Percentiles rank a stretch among this genome's conserved stretches.
These are phyloP conservation scores for Dryas iulia DNA, from an alignment of 1,140 invertebrate genomes.

Conservation along the genomic window DNA sequence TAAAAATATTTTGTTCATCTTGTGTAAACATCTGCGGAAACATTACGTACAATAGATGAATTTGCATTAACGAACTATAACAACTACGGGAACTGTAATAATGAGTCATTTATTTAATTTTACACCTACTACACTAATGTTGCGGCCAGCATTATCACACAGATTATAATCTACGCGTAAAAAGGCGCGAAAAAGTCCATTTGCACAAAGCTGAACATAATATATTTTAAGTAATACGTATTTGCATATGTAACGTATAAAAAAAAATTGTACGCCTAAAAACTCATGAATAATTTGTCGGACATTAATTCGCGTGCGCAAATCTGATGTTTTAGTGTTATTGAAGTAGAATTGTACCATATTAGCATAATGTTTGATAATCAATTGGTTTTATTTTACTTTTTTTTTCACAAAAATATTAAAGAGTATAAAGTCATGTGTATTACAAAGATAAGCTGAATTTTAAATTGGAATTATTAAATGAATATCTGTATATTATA, in stretches of 20 bases:
- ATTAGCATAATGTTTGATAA: not conserved
- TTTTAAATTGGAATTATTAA: not conserved
- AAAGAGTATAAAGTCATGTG: not conserved
- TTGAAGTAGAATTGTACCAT: not conserved
- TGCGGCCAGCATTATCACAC: conserved; percentile 25
- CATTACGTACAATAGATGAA: conserved; percentile 41
- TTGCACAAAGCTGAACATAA: conserved; percentile 20
- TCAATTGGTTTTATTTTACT: not conserved
- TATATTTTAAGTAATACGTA: conserved; percentile 17
- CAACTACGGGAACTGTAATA: conserved; percentile 44
- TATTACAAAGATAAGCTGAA: not conserved
- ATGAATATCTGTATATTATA: not conserved
- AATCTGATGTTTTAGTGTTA: not conserved
- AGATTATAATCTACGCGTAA: conserved; percentile 37
- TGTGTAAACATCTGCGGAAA: conserved; percentile 33
- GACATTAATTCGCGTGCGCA: not conserved
- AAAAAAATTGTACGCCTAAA: conserved; percentile 20
- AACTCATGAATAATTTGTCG: conserved; percentile 15
- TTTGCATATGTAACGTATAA: conserved; percentile 9
- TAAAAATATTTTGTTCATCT: conserved; percentile 21
- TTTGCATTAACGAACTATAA: conserved; percentile 47
- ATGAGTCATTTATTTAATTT: conserved; percentile 51
- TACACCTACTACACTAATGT: conserved; percentile 22
- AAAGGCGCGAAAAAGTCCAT: conserved; percentile 36
- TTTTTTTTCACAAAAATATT: not conserved